Conservation (phyloP, 2,113 vertebrate species). For the Leptosomus discolor region DNA sequence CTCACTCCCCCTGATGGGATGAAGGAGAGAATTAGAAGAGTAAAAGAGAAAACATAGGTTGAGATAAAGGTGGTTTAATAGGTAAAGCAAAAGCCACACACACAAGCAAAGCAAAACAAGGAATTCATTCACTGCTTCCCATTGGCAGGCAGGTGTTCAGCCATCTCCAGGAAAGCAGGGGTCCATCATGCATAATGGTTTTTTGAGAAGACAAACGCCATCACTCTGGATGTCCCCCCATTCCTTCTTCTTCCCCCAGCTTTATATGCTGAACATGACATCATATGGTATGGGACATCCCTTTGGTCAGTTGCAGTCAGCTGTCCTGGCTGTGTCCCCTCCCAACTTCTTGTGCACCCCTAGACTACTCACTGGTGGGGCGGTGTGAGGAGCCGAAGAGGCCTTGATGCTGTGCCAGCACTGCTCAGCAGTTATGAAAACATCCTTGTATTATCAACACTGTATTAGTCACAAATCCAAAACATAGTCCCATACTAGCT, state of each 20-base stretch:
- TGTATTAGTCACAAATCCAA: not conserved
- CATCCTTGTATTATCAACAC: not conserved
- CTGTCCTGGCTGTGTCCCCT: not conserved
- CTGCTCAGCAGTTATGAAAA: not conserved
- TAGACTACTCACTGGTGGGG: not conserved
- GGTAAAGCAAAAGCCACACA: not conserved
- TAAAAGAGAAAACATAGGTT: not conserved
- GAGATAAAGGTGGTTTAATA: not conserved
- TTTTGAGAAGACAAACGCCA: too few relatives aligned
- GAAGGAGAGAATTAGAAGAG: not conserved
- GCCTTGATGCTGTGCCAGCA: not conserved
- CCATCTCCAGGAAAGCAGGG: not conserved
- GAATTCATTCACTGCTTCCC: not conserved
- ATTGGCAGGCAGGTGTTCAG: not conserved
- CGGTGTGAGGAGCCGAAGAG: not conserved
- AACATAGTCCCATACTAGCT: not conserved
- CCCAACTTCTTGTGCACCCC: not conserved
- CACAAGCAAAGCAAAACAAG: not conserved
- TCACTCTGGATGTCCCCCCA: too few relatives aligned
- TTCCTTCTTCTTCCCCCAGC: too few relatives aligned
- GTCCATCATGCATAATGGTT: too few relatives aligned
- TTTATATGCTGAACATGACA: too few relatives aligned
- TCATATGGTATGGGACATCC: too few relatives aligned
- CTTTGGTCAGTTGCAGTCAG: too few relatives aligned
- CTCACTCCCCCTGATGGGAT: not conserved